Evolutionary conservation across 2,888 invertebrate genomes (phyloP).

Genomic region (Limnephilus rhombicus): DNA sequence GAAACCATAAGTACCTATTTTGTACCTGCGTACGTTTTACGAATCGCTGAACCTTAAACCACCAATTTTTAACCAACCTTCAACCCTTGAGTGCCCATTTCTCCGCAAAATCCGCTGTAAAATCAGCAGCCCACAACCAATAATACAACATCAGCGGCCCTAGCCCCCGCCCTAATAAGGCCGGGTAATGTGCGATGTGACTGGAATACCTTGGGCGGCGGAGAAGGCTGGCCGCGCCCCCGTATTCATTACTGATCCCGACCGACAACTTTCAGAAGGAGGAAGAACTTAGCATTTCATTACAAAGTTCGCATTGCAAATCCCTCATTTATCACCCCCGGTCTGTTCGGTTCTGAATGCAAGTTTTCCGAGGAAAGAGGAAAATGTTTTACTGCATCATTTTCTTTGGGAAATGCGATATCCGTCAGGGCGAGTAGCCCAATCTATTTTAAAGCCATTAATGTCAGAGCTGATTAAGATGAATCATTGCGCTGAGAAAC

Average conservation of each 20-base stretch:
- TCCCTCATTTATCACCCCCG: conserved; percentile 59
- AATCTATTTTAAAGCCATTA: conserved; percentile 10
- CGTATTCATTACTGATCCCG: conserved; percentile 11
- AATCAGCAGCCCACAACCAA: conserved; percentile 8
- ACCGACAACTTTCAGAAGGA: conserved; percentile 28
- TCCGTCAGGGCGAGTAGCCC: neutral
- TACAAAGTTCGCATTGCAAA: conserved; percentile 59
- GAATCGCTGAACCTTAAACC: neutral
- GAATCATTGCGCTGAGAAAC: neutral
- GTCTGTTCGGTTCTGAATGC: conserved; percentile 33
- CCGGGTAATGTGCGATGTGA: conserved; percentile 31
- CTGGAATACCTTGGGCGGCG: conserved; percentile 21
- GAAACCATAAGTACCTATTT: neutral
- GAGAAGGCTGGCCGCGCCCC: neutral
- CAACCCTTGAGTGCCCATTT: neutral
- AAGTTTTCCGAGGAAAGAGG: neutral
- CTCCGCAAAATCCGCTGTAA: conserved; percentile 16
- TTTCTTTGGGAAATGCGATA: conserved; percentile 10
- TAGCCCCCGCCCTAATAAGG: conserved; percentile 20
- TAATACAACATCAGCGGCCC: conserved; percentile 5
- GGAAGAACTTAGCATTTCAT: conserved; percentile 64
- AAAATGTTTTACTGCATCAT: conserved; percentile 18
- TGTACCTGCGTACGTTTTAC: neutral
- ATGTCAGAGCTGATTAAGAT: neutral
- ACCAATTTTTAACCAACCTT: neutral